Conservation (phyloP, 2,888 invertebrate species). For the Germaria angustata region DNA sequence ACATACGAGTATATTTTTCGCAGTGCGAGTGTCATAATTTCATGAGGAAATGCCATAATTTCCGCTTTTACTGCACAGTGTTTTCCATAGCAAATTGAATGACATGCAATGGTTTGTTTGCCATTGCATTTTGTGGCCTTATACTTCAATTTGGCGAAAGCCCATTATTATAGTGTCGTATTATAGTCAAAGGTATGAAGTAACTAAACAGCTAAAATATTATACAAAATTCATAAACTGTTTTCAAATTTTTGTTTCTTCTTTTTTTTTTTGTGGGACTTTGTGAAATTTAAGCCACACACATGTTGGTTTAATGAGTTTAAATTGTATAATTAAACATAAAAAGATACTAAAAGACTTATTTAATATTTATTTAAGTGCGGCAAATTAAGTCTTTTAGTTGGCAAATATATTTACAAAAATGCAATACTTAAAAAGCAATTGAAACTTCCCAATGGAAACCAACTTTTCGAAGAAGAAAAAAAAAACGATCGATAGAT, state of each 20-base stretch:
- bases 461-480: background rate
- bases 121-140: constrained; percentile 4
- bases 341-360: background rate
- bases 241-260: background rate
- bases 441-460: background rate
- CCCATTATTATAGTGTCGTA: constrained; percentile 46
- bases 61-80: constrained; percentile 54
- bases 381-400: background rate
- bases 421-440: background rate
- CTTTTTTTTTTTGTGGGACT: background rate
- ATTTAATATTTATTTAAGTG: background rate
- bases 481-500: background rate
- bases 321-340: background rate
- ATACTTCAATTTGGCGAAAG: constrained; percentile 1
- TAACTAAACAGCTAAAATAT: constrained; percentile 35
- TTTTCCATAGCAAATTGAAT: constrained; percentile 49
- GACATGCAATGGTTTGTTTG: constrained; percentile 50
- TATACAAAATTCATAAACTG: constrained; percentile 23
- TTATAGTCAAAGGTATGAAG: constrained; percentile 21
- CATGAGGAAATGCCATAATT: constrained; percentile 66
- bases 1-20: background rate
- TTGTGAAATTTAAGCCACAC: background rate
- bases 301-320: constrained; percentile 17
- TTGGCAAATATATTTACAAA: too few species aligned
- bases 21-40: constrained; percentile 51